A percentile compares a stretch with the other conserved stretches of the same genome.
These are phyloP conservation scores for Thumatha senex DNA, from an alignment of 2,888 invertebrate genomes.

Conservation along the genomic window DNA sequence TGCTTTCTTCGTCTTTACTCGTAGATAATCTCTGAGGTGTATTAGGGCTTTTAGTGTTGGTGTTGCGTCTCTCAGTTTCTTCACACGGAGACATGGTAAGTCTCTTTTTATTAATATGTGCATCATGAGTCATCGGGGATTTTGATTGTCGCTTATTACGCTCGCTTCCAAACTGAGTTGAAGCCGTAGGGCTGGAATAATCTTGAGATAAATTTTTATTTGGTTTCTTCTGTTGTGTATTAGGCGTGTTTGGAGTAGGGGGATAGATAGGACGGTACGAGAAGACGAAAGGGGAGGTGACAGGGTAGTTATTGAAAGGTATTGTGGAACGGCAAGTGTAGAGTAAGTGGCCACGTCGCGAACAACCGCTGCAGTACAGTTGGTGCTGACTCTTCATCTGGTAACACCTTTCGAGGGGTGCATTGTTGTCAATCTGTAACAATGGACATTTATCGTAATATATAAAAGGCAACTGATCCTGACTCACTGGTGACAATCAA, in stretches of 20 bases:
- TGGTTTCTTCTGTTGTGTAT: conserved; percentile 18
- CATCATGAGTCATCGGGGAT: conserved; percentile 62
- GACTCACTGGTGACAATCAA: too few species aligned
- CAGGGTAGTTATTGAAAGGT: conserved; percentile 69
- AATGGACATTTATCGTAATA: too few species aligned
- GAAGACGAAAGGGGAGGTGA: conserved; percentile 66
- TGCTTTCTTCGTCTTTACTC: conserved; percentile 29
- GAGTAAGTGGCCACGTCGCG: conserved; percentile 78
- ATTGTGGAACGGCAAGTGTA: conserved; percentile 64
- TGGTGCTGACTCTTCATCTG: conserved; percentile 56
- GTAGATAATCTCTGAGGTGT: conserved; percentile 36
- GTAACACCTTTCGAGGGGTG: conserved; percentile 55
- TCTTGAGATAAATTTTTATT: conserved; percentile 36
- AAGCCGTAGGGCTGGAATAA: conserved; percentile 17
- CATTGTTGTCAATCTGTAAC: conserved; percentile 73
- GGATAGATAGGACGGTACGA: conserved; percentile 56
- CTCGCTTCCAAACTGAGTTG: conserved; percentile 22
- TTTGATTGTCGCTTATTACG: conserved; percentile 65
- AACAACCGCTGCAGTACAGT: conserved; percentile 83
- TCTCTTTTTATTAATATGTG: conserved; percentile 59
- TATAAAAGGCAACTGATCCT: too few species aligned
- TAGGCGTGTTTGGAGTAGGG: conserved; percentile 9
- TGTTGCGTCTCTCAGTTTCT: conserved; percentile 36
- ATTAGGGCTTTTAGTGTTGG: conserved; percentile 38
- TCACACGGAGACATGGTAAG: conserved; percentile 40